These are phyloP conservation scores for Rhabdomys pumilio DNA, from an alignment of 2,797 vertebrate species.

Conservation along the genomic window DNA sequence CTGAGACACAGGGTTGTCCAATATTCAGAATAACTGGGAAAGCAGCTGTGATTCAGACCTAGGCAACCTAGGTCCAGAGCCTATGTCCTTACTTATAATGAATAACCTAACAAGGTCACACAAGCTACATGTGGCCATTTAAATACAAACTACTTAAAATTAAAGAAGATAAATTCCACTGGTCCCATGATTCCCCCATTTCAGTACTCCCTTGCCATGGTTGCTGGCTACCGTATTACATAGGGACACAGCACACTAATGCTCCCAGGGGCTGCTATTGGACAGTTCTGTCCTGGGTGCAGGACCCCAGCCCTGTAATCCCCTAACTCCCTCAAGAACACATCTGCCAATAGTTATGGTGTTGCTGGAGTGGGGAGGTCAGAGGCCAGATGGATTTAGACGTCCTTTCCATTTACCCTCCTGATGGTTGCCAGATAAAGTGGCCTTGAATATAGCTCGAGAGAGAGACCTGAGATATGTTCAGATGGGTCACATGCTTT, in stretches of 20 bases:
- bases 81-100: neutral
- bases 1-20: neutral
- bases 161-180: neutral
- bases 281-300: neutral
- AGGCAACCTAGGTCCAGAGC: neutral
- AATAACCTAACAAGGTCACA: neutral
- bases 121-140: neutral
- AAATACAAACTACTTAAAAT: neutral
- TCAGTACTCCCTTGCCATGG: neutral
- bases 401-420: neutral
- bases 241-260: neutral
- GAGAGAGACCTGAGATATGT: slow-evolving; percentile 9
- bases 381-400: neutral
- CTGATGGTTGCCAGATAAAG: neutral
- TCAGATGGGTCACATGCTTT: neutral
- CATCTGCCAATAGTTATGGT: neutral
- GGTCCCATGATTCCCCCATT: neutral
- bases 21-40: neutral
- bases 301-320: neutral
- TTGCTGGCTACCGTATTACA: neutral
- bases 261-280: neutral
- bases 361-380: neutral
- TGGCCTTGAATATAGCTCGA: neutral
- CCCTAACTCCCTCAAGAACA: neutral
- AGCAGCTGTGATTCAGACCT: neutral